Evolutionary conservation across 2,888 invertebrate species (phyloP), one percentile per base, ranked within the genome.

Genomic region (Himalopsyche japonica): DNA sequence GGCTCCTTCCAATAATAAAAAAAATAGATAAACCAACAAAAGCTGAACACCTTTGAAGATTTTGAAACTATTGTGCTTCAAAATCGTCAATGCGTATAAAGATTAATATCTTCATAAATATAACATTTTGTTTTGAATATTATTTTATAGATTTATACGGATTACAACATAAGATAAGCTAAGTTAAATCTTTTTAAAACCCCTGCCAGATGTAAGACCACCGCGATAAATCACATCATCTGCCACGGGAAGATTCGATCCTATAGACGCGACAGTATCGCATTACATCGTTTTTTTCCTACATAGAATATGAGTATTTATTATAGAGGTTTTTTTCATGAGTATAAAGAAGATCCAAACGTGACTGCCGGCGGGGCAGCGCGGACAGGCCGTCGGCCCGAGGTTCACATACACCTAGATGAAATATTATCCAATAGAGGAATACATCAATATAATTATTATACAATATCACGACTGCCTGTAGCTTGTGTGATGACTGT

Each of bases 181-280:
- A 6, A 8, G 37, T 37, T 1, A 1, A 8, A 37, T 15, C 43
- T 43, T n/a, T n/a, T 37, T 1, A 37, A 43, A 43, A 43, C 43
- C 43, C 15, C 70, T 30, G 12, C 15, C 70, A 15, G 15, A 70
- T 70, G 15, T 27, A 70, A 30, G 27, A 82, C 37, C 77, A 37
- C 77, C 82, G 57, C 43, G 82, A 30, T 79, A 82, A 78, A 78
- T 78, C 78, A 82, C 57, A 78, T 49, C 82, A 78, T 78, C 82
- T 79, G 78, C 70, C 30, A 27, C 27, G 70, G 30, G 64, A 27
- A 20, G 18, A 70, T 37, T 37, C 43, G 34, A 64, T 32, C 18
- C 37, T 7, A 30, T 64, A 43, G 82, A 27, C 34, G 78, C 43
- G 78, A 82, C 64, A 49, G 78, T 82, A 82, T 79, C 64, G 57